These are phyloP conservation scores for Protosalanx chinensis DNA, from an alignment of 2,797 vertebrate genomes.

Conservation along the genomic window DNA sequence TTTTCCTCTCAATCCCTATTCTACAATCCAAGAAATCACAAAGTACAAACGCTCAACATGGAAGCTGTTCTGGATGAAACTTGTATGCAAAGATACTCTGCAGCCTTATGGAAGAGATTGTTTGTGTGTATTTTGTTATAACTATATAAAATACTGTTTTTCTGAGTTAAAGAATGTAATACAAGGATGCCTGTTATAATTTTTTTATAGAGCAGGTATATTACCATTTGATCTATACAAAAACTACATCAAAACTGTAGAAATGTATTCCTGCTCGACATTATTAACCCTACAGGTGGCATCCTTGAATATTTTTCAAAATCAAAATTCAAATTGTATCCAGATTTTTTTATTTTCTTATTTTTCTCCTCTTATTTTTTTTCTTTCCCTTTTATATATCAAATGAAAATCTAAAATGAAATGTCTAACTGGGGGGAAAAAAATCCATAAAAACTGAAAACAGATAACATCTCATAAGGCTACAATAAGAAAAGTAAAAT, in stretches of 20 bases:
- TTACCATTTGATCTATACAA: constrained; percentile 30
- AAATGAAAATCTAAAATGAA: constrained; percentile 79
- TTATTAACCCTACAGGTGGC: constrained; percentile 50
- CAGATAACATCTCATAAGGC: constrained; percentile 93
- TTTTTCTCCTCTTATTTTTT: neutral
- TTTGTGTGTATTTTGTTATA: constrained; percentile 29
- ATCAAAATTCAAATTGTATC: constrained; percentile 44
- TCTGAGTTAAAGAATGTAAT: constrained; percentile 48
- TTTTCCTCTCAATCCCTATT: constrained; percentile 91
- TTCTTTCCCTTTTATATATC: constrained; percentile 1
- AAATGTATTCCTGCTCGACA: constrained; percentile 45
- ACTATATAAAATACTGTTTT: constrained; percentile 35
- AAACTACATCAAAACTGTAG: constrained; percentile 26
- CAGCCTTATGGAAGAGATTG: constrained; percentile 97
- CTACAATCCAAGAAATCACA: constrained; percentile 70
- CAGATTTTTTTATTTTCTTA: neutral
- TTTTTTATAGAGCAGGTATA: constrained; percentile 30
- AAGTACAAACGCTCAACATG: constrained; percentile 82
- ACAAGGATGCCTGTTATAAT: constrained; percentile 71
- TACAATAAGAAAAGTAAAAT: constrained; percentile 99
- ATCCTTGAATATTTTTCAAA: constrained; percentile 76
- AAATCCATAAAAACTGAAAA: constrained; percentile 51
- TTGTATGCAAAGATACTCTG: constrained; percentile 92
- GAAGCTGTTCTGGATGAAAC: constrained; percentile 89
- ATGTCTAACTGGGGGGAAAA: constrained; percentile 64